phyloP scores from a whole-genome alignment of 2,888 invertebrate species.

The Ephialtes manifestator region DNA sequence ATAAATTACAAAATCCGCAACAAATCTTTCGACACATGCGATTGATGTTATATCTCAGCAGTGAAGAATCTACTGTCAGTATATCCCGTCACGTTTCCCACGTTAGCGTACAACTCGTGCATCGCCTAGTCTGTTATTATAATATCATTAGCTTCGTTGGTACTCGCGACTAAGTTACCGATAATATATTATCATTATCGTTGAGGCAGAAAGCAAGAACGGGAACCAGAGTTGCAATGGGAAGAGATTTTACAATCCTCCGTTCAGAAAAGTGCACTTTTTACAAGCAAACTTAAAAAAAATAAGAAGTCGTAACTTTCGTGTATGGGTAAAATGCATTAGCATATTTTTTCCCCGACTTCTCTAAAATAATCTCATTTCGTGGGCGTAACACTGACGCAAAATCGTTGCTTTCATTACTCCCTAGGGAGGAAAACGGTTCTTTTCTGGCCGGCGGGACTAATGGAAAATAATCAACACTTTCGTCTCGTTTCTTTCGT shows the following conservation, averaged over 20 bases:
- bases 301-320: too few relatives aligned
- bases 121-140: conserved; percentile 31
- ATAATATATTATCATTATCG: conserved; percentile 36
- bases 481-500: too few relatives aligned
- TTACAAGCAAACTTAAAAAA: too few relatives aligned
- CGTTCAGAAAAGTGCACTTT: background rate
- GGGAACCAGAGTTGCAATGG: background rate
- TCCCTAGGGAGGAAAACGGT: too few relatives aligned
- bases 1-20: background rate
- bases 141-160: conserved; percentile 40
- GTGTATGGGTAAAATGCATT: too few relatives aligned
- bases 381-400: too few relatives aligned
- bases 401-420: too few relatives aligned
- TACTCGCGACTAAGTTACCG: conserved; percentile 5
- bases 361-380: too few relatives aligned
- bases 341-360: too few relatives aligned
- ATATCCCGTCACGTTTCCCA: conserved; percentile 29
- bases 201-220: conserved; percentile 6
- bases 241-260: conserved; percentile 1
- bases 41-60: background rate
- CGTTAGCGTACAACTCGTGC: conserved; percentile 11
- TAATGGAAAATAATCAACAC: too few relatives aligned
- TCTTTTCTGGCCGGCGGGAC: too few relatives aligned
- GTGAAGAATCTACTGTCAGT: background rate
- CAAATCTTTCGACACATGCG: background rate